Percentiles rank a stretch among this genome's conserved stretches.
Evolutionary conservation across 2,113 vertebrate species (phyloP).

Genomic region (Catagonus wagneri): DNA sequence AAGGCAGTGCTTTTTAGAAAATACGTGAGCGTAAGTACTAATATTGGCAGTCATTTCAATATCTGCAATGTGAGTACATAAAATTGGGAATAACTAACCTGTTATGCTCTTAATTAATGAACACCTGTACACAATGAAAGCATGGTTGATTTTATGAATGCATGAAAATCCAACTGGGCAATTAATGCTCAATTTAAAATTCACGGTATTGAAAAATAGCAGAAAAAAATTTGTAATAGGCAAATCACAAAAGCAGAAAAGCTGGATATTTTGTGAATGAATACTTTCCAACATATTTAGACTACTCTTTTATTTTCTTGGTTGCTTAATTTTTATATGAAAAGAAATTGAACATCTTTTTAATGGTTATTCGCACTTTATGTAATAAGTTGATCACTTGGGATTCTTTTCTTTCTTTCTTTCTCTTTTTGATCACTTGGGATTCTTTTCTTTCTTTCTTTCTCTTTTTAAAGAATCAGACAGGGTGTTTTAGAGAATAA

Average conservation of each 20-base stretch:
- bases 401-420: background rate
- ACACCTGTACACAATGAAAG: slow-evolving; percentile 68
- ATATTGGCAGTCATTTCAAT: slow-evolving; percentile 62
- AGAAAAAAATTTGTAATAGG: slow-evolving; percentile 5
- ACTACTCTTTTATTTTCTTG: background rate
- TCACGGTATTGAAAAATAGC: slow-evolving; percentile 62
- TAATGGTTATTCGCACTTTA: background rate
- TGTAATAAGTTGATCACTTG: background rate
- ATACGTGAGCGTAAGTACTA: background rate
- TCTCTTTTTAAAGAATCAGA: background rate
- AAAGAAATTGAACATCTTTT: background rate
- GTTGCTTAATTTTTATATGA: slow-evolving; percentile 20
- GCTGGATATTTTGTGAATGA: slow-evolving; percentile 13
- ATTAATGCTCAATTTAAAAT: slow-evolving; percentile 65
- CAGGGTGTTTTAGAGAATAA: background rate
- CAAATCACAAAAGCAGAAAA: slow-evolving; percentile 60
- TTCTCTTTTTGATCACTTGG: background rate
- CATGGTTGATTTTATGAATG: slow-evolving; percentile 61
- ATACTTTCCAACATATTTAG: background rate
- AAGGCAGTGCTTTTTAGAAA: slow-evolving; percentile 63
- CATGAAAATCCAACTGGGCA: slow-evolving; percentile 51
- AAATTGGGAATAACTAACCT: slow-evolving; percentile 37
- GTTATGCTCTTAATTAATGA: slow-evolving; percentile 69
- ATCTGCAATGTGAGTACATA: background rate
- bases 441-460: background rate